Evolutionary conservation across 2,888 invertebrate genomes (phyloP).

Genomic region (Sialis fuliginosa): DNA sequence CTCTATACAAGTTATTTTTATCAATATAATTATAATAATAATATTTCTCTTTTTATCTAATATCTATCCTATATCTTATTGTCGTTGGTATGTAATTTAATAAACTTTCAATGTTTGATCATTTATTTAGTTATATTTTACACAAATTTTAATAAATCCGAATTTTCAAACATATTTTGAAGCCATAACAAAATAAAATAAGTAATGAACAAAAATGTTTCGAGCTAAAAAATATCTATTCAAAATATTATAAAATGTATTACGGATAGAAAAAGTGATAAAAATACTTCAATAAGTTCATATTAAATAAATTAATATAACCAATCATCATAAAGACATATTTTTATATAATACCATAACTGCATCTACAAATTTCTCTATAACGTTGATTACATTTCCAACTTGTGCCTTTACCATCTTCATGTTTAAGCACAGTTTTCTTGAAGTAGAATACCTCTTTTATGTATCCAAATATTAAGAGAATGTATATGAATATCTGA

Average conservation of each 20-base stretch:
- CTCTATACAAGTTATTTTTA: too few relatives aligned
- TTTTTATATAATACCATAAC: not conserved
- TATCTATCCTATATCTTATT: too few relatives aligned
- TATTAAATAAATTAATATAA: not conserved
- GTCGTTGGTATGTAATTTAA: too few relatives aligned
- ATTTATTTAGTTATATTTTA: too few relatives aligned
- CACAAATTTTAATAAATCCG: too few relatives aligned
- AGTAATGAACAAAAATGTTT: too few relatives aligned
- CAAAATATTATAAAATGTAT: not conserved
- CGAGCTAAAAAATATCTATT: not conserved
- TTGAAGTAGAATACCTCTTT: not conserved
- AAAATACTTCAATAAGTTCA: not conserved
- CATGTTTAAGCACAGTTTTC: conserved; percentile 5
- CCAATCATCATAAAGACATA: not conserved
- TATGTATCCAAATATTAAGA: not conserved
- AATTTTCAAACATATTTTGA: too few relatives aligned
- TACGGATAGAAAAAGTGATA: not conserved
- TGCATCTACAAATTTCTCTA: not conserved
- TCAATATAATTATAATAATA: too few relatives aligned
- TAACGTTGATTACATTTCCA: conserved; percentile 7
- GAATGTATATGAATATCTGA: conserved; percentile 3
- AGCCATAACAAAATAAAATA: too few relatives aligned
- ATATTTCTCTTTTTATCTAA: too few relatives aligned
- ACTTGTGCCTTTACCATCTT: conserved; percentile 10
- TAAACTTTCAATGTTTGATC: too few relatives aligned